A percentile compares a stretch with the other conserved stretches of the same genome.
Conservation (phyloP, 2,797 vertebrate genomes). For the Pseudochirops corinnae region DNA sequence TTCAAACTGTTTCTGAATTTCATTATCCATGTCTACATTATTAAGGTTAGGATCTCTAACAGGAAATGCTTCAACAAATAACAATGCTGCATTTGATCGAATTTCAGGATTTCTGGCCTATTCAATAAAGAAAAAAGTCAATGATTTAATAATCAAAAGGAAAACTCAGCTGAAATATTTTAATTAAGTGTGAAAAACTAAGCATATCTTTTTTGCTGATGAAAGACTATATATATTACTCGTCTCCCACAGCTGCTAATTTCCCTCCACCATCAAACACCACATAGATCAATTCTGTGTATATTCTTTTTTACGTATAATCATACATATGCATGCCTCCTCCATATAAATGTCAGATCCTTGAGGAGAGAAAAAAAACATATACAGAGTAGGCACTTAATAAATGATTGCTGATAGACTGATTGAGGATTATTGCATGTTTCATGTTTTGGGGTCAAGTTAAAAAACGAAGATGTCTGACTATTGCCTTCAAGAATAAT, state of each 20-base stretch:
- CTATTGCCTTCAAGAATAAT: neutral
- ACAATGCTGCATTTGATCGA: conserved; percentile 93
- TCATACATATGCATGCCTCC: neutral
- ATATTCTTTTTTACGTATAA: neutral
- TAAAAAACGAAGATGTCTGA: neutral
- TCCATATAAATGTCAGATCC: neutral
- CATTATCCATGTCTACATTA: conserved; percentile 86
- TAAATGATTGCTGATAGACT: neutral
- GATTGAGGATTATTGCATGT: neutral
- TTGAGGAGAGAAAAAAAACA: neutral
- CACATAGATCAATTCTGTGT: neutral
- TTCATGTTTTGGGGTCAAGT: neutral
- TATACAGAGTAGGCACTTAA: neutral
- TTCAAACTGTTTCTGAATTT: conserved; percentile 95
- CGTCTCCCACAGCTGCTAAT: neutral
- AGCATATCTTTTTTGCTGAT: neutral
- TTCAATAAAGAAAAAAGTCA: neutral
- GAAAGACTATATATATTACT: neutral
- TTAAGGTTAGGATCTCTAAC: conserved; percentile 90
- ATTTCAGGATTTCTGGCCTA: conserved; percentile 95
- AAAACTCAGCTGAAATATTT: neutral
- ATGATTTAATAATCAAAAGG: conserved; percentile 49
- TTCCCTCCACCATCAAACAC: neutral
- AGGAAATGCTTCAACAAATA: conserved; percentile 96
- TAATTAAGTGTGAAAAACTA: neutral